Evolutionary conservation across 2,113 vertebrate genomes (phyloP).

Genomic region (Nycticryphes semicollaris): DNA sequence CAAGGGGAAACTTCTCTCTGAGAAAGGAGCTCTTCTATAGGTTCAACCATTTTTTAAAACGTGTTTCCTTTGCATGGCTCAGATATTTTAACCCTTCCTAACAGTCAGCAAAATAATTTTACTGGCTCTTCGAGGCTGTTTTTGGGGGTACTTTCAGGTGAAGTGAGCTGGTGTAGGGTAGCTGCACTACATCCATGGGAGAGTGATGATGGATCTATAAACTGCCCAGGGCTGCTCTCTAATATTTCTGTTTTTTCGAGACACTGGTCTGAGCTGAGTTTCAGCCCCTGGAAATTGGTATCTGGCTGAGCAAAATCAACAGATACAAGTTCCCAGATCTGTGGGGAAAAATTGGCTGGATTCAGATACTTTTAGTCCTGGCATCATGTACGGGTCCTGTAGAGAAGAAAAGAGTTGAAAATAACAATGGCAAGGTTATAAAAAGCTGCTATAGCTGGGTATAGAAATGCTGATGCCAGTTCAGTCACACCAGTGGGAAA

Average conservation of each 20-base stretch:
- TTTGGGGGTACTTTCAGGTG: background rate
- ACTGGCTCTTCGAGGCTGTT: background rate
- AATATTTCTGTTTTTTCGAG: background rate
- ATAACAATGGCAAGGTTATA: background rate
- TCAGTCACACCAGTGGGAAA: background rate
- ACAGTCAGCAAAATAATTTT: background rate
- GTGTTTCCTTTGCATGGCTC: background rate
- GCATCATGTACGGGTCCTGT: background rate
- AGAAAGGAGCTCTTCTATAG: background rate
- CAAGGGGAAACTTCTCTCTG: background rate
- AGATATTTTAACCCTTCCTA: background rate
- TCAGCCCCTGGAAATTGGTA: background rate
- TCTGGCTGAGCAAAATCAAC: background rate
- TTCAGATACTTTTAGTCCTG: background rate
- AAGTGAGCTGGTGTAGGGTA: fast-evolving
- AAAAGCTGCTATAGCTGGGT: background rate
- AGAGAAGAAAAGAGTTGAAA: background rate
- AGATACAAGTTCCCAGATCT: background rate
- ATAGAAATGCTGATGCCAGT: background rate
- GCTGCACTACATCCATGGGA: background rate
- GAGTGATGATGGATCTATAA: background rate
- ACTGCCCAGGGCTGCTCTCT: background rate
- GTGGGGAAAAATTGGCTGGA: background rate
- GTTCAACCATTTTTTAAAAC: background rate
- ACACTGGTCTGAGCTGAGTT: background rate